These are phyloP conservation scores for Tenthredo distinguenda DNA, from an alignment of 2,888 invertebrate species.

Conservation along the genomic window DNA sequence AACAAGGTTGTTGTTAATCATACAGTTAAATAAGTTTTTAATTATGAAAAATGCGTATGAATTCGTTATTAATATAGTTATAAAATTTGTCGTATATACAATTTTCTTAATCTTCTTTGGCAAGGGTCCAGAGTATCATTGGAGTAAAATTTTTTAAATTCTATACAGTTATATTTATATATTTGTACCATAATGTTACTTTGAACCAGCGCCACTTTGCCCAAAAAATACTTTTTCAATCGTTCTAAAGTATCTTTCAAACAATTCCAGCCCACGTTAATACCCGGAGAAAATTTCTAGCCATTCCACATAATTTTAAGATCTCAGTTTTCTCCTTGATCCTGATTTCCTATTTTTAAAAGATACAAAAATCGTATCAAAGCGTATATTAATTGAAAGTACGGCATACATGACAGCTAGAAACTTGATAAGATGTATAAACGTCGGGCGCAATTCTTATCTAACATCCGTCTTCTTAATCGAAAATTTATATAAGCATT, in stretches of 20 bases:
- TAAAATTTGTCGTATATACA: constrained; percentile 40
- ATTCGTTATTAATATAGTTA: constrained; percentile 42
- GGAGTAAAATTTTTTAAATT: constrained; percentile 60
- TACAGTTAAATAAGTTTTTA: constrained; percentile 35
- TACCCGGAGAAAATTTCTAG: constrained; percentile 54
- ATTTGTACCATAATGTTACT: constrained; percentile 72
- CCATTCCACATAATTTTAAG: not conserved
- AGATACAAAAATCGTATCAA: not conserved
- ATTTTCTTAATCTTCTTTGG: constrained; percentile 61
- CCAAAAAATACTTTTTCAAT: constrained; percentile 50
- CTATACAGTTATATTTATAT: constrained; percentile 66
- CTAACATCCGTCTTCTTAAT: constrained; percentile 18
- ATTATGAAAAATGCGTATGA: constrained; percentile 41
- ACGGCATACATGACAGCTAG: not conserved
- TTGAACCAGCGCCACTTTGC: constrained; percentile 73
- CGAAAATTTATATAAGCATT: constrained; percentile 33
- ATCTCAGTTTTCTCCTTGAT: not conserved
- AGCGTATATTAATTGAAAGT: not conserved
- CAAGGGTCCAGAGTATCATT: constrained; percentile 76
- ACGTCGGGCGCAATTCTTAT: constrained; percentile 20
- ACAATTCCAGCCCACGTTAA: constrained; percentile 59
- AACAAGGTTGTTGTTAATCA: not conserved
- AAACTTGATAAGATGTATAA: constrained; percentile 8
- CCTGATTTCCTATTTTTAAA: not conserved
- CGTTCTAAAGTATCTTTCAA: constrained; percentile 57